These are phyloP conservation scores for Aphodius sticticus DNA, from an alignment of 2,888 invertebrate species.

Conservation along the genomic window DNA sequence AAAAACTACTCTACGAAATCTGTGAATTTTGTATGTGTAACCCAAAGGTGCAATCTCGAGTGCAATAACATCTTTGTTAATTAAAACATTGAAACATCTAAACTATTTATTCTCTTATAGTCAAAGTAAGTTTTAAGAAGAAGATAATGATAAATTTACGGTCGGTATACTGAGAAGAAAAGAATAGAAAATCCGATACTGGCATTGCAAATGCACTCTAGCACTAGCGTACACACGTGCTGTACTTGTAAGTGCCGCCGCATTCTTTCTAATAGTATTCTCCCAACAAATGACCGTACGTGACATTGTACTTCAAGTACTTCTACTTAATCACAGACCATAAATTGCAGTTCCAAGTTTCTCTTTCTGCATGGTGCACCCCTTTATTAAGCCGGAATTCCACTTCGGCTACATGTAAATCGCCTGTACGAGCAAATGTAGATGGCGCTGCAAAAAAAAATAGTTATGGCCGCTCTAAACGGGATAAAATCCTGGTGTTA, in stretches of 20 bases:
- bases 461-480: no score
- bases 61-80: no score
- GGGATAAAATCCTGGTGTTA: no score
- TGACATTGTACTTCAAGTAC: background rate
- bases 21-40: background rate
- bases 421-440: no score
- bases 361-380: background rate
- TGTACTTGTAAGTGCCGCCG: background rate
- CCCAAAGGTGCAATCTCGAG: background rate
- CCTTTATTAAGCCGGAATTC: background rate
- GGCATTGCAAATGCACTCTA: background rate
- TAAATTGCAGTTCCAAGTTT: background rate
- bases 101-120: no score
- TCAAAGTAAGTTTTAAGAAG: no score
- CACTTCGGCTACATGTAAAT: no score
- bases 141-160: no score
- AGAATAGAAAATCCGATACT: background rate
- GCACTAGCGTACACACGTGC: background rate
- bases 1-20: no score
- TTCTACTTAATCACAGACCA: background rate
- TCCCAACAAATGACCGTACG: background rate
- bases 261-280: background rate
- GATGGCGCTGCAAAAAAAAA: no score
- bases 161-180: background rate
- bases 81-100: no score